Conservation (phyloP, 2,888 invertebrate genomes). For the Crematogaster levior region DNA sequence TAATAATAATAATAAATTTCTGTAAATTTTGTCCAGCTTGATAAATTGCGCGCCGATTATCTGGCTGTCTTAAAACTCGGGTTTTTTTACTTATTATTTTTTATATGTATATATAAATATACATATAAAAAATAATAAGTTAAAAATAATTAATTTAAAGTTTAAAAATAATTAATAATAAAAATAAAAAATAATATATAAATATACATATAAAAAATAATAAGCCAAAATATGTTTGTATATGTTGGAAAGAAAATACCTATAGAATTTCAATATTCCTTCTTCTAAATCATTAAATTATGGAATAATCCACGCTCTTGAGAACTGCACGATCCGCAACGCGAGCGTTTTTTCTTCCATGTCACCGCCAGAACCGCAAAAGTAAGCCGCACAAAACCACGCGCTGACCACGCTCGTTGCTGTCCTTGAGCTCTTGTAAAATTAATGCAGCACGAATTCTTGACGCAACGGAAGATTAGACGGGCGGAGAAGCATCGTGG, state of each 20-base stretch:
- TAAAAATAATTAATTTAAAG: no score
- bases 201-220: no score
- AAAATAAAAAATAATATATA: no score
- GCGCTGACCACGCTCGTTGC: not conserved
- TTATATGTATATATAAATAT: no score
- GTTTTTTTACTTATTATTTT: no score
- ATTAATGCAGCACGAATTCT: slow-evolving; percentile 22
- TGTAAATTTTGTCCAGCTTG: no score
- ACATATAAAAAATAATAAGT: no score
- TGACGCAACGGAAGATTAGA: not conserved
- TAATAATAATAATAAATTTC: no score
- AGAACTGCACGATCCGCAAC: not conserved
- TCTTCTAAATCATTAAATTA: not conserved
- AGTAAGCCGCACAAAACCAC: slow-evolving; percentile 4
- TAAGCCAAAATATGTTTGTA: no score
- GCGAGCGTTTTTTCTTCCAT: not conserved
- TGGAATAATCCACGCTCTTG: not conserved
- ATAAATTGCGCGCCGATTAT: no score
- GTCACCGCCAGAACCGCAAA: not conserved
- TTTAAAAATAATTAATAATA: no score
- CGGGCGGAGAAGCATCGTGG: not conserved
- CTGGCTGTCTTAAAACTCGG: no score
- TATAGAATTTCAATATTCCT: not conserved
- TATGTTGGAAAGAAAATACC: not conserved
- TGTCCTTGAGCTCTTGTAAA: not conserved